Conservation (phyloP, 2,113 vertebrate genomes). For the Scomber japonicus region DNA sequence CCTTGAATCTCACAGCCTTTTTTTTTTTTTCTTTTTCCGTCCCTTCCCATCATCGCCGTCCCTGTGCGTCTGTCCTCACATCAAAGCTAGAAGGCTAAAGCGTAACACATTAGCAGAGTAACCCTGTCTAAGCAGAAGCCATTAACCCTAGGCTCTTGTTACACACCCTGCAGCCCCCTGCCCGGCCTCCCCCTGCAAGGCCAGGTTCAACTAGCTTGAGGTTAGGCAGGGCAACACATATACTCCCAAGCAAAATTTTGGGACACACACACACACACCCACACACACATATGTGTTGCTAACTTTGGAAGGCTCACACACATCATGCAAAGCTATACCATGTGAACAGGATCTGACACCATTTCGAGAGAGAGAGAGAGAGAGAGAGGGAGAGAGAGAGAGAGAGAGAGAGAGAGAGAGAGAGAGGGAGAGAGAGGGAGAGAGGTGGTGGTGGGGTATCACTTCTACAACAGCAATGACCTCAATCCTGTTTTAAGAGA, state of each 20-base stretch:
- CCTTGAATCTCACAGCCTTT: slow-evolving; percentile 13
- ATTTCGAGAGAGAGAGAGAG: slow-evolving; percentile 24
- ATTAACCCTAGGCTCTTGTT: slow-evolving; percentile 75
- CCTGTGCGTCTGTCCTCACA: slow-evolving; percentile 61
- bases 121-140: slow-evolving; percentile 58
- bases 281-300: not conserved
- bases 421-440: too few species aligned
- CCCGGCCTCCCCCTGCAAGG: slow-evolving; percentile 20
- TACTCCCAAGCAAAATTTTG: slow-evolving; percentile 31
- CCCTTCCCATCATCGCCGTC: slow-evolving; percentile 28
- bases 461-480: slow-evolving; percentile 57
- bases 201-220: slow-evolving; percentile 71
- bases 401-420: too few species aligned
- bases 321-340: slow-evolving; percentile 7
- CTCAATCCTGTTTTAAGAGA: slow-evolving; percentile 43
- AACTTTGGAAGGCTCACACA: slow-evolving; percentile 35
- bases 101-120: slow-evolving; percentile 72
- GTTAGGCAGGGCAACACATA: slow-evolving; percentile 36
- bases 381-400: too few species aligned
- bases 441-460: slow-evolving; percentile 25
- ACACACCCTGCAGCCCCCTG: slow-evolving; percentile 21
- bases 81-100: slow-evolving; percentile 68
- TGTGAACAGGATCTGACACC: slow-evolving; percentile 40
- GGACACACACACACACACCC: not conserved
- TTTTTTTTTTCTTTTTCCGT: slow-evolving; percentile 39